These are phyloP conservation scores for Lottia gigantea DNA, from an alignment of 2,888 invertebrate species.

Conservation along the genomic window DNA sequence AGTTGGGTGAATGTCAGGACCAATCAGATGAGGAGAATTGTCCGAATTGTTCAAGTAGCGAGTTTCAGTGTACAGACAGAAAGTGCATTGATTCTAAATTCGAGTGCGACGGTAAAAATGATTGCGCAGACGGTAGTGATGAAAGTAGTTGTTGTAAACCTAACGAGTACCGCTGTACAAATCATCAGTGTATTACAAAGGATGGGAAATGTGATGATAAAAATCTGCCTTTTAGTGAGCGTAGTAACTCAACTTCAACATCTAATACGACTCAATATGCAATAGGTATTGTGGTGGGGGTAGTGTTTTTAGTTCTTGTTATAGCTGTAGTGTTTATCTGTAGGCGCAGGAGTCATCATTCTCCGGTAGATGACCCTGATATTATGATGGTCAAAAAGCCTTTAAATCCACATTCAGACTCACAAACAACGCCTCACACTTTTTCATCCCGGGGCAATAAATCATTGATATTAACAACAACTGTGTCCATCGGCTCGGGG, in stretches of 20 bases:
- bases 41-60: conserved; percentile 44
- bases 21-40: conserved; percentile 65
- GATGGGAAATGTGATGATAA: conserved; percentile 51
- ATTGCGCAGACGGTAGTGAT: conserved; percentile 46
- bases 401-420: conserved; percentile 41
- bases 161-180: conserved; percentile 55
- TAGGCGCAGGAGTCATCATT: conserved; percentile 50
- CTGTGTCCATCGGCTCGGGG: conserved; percentile 52
- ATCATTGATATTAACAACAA: conserved; percentile 46
- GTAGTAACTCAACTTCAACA: conserved; percentile 20
- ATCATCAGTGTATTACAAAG: conserved; percentile 46
- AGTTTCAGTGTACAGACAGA: conserved; percentile 57
- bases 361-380: conserved; percentile 46
- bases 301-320: conserved; percentile 72
- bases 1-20: conserved; percentile 73
- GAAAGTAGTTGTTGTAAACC: conserved; percentile 56
- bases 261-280: conserved; percentile 57
- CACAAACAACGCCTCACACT: conserved; percentile 48
- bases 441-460: conserved; percentile 49
- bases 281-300: conserved; percentile 69
- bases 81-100: conserved; percentile 69
- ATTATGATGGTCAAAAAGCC: conserved; percentile 56
- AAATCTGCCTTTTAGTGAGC: conserved; percentile 22
- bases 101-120: conserved; percentile 47
- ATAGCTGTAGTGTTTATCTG: conserved; percentile 67